Percentiles rank a stretch among this genome's conserved stretches.
phyloP scores from a whole-genome alignment of 2,113 vertebrate genomes.

The Aplodontia rufa region DNA sequence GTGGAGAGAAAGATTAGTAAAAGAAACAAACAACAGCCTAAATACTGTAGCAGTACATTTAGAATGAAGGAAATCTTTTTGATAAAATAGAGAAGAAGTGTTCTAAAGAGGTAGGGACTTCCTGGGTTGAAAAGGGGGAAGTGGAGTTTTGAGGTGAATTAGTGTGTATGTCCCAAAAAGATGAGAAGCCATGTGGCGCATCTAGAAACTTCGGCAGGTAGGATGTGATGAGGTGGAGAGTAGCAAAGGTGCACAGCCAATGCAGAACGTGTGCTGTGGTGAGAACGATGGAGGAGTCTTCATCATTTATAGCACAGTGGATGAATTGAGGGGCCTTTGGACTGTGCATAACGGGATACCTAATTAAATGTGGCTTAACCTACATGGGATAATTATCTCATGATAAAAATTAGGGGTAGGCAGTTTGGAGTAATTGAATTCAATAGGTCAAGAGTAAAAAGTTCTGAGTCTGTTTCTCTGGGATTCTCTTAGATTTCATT shows the following conservation, averaged over 20 bases:
- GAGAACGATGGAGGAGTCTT: background rate
- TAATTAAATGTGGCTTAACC: background rate
- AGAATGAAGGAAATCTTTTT: background rate
- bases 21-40: background rate
- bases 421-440: background rate
- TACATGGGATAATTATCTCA: background rate
- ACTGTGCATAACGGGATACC: background rate
- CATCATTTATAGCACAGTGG: background rate
- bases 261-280: background rate
- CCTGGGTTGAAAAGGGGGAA: background rate
- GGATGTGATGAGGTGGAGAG: background rate
- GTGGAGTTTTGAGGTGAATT: background rate
- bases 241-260: background rate
- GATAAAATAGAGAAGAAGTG: background rate
- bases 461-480: background rate
- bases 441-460: background rate
- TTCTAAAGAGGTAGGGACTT: conserved; percentile 13
- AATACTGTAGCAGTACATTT: background rate
- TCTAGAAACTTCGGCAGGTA: background rate
- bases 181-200: background rate
- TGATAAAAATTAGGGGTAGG: background rate
- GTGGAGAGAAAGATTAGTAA: background rate
- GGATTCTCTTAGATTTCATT: background rate
- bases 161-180: background rate
- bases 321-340: background rate